Percentiles rank a stretch among this genome's conserved stretches.
Conservation (phyloP, 1,140 invertebrate genomes). For the Cyclargus thomasi region DNA sequence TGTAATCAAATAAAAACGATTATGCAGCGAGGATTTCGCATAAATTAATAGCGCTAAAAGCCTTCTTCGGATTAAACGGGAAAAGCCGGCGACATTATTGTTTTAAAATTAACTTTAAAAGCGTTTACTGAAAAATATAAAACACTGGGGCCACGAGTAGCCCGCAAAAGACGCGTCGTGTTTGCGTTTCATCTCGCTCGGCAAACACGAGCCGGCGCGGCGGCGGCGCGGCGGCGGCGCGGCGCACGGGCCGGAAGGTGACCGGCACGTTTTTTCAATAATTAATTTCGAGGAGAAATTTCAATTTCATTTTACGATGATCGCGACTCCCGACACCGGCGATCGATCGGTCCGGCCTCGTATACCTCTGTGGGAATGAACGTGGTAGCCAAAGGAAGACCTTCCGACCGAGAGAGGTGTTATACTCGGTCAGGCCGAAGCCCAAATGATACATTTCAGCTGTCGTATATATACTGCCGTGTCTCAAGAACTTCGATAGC, state of each 20-base stretch:
- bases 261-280: background rate
- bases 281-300: conserved; percentile 4
- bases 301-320: conserved; percentile 3
- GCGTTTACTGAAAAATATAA: conserved; percentile 5
- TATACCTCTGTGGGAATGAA: no score
- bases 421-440: no score
- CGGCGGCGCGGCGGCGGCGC: background rate
- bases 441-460: no score
- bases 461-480: no score
- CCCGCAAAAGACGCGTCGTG: conserved; percentile 13
- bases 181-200: conserved; percentile 4
- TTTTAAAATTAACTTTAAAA: conserved; percentile 7
- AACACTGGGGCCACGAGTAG: background rate
- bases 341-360: background rate
- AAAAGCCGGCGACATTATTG: conserved; percentile 12
- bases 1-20: background rate
- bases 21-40: background rate
- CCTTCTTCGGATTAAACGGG: background rate
- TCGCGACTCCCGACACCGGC: background rate
- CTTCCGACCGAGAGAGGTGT: no score
- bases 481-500: no score
- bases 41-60: conserved; percentile 8
- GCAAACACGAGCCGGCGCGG: background rate
- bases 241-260: background rate
- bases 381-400: no score